Percentiles rank a stretch among this genome's conserved stretches.
Evolutionary conservation across 2,888 invertebrate species (phyloP).

Genomic region (Beris chalybata): DNA sequence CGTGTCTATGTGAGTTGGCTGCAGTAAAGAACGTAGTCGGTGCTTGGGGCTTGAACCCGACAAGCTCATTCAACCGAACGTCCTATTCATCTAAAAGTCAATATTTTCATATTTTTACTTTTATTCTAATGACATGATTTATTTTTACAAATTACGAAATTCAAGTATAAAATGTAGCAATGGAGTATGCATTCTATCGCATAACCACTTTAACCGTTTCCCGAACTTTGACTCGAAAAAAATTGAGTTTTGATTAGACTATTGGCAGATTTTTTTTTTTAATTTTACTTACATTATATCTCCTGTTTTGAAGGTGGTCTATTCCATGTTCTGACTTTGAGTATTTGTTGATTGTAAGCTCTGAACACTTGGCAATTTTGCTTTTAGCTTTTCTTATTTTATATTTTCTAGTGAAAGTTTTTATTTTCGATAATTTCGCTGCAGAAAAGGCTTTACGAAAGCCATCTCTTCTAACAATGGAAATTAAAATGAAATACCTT

Average conservation of each 20-base stretch:
- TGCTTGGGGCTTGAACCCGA: no score
- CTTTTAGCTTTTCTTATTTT: constrained; percentile 53
- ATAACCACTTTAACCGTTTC: no score
- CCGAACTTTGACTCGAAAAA: no score
- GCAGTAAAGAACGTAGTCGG: no score
- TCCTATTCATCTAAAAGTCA: no score
- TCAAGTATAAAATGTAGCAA: no score
- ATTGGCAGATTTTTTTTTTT: background rate
- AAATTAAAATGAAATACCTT: constrained; percentile 6
- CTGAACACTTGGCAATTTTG: constrained; percentile 40
- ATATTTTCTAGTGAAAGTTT: constrained; percentile 42
- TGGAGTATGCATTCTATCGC: background rate
- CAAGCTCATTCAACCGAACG: no score
- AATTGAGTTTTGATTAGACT: no score
- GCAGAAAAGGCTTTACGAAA: constrained; percentile 45
- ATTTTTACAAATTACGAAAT: no score
- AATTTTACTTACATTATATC: background rate
- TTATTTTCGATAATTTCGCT: constrained; percentile 23
- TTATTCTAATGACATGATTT: no score
- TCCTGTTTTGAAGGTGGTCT: background rate
- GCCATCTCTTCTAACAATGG: constrained; percentile 42
- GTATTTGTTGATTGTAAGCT: constrained; percentile 4
- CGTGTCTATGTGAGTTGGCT: no score
- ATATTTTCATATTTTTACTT: no score
- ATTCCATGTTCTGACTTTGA: constrained; percentile 31